Evolutionary conservation across 2,797 vertebrate genomes (phyloP), one percentile per base, ranked within the genome.

Genomic region (Gadopsis marmoratus): DNA sequence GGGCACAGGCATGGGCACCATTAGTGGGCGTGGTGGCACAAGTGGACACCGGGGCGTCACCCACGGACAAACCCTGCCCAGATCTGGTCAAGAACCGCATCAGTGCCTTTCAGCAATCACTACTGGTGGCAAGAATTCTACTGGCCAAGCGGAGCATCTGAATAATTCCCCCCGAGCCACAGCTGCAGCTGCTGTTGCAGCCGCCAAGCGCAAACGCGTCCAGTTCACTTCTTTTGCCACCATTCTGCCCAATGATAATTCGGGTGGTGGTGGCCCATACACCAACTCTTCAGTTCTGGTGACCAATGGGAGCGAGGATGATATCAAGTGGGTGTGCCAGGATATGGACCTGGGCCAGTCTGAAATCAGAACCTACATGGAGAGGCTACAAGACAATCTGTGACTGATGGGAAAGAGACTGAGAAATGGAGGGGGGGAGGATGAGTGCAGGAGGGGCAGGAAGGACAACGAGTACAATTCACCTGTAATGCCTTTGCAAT

Each of bases 141-240:
- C 56, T 0, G 89, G 90, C 66, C 95, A 96, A 86, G 92, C 76
- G 0, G 96, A 97, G 91, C 95, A 96, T 64, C 85, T 96, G 66
- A 96, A 96, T 87, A 96, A 96, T 83, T 95, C 97, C 41, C 94
- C 97, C 21, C 87, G 89, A 33, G 88, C 95, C n/a, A 74, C 90
- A 29, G 93, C 95, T 21, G 95, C 96, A n/a, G 90, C 88, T n/a
- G 91, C 90, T 0, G 90, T 95, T 3, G 90, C 89, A 21, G 95
- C 95, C 16, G 95, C 96, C 83, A 97, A 98, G 89, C 95, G 97
- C 92, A 99, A 99, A 94, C 94, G 97, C 16, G 98, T 99, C 88
- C 98, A 99, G 93, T 99, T 99, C 92, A 99, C 97, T 1, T 97
- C 97, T 53, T 98, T 97, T n/a, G 97, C 97, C 90, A 99, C 97